phyloP scores from a whole-genome alignment of 2,797 vertebrate genomes.

The Alcedo atthis region DNA sequence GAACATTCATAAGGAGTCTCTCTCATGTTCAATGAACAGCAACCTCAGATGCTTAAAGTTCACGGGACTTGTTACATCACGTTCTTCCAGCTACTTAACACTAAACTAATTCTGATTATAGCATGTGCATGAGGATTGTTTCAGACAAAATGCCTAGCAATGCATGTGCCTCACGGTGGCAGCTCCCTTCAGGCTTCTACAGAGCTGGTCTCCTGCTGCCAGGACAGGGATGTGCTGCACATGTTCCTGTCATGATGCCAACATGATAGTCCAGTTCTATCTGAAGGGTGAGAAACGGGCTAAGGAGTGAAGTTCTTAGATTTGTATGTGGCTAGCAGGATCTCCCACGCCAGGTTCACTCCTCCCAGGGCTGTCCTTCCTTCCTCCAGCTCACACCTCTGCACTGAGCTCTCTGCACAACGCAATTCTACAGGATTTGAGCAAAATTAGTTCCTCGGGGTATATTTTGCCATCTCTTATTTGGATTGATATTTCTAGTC shows the following conservation, averaged over 20 bases:
- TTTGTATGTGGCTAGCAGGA: not conserved
- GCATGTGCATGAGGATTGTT: not conserved
- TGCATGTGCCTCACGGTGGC: too few species aligned
- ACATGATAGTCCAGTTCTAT: not conserved
- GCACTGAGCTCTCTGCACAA: not conserved
- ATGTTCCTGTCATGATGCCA: not conserved
- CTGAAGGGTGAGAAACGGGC: not conserved
- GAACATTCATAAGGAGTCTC: not conserved
- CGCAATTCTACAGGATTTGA: not conserved
- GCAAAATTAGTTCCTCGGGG: constrained; percentile 11
- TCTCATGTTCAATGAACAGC: not conserved
- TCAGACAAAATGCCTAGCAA: not conserved
- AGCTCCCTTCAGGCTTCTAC: not conserved
- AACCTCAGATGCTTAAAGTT: not conserved
- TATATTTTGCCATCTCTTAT: not conserved
- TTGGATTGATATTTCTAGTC: constrained; percentile 6
- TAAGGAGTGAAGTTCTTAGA: not conserved
- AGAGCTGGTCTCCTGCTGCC: not conserved
- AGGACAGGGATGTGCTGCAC: not conserved
- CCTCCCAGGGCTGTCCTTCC: not conserved
- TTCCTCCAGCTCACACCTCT: not conserved
- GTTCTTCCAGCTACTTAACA: not conserved
- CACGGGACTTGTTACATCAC: not conserved
- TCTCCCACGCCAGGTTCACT: not conserved
- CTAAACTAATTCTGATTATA: not conserved